phyloP scores from a whole-genome alignment of 1,140 invertebrate species.

The Cotesia vestalis region DNA sequence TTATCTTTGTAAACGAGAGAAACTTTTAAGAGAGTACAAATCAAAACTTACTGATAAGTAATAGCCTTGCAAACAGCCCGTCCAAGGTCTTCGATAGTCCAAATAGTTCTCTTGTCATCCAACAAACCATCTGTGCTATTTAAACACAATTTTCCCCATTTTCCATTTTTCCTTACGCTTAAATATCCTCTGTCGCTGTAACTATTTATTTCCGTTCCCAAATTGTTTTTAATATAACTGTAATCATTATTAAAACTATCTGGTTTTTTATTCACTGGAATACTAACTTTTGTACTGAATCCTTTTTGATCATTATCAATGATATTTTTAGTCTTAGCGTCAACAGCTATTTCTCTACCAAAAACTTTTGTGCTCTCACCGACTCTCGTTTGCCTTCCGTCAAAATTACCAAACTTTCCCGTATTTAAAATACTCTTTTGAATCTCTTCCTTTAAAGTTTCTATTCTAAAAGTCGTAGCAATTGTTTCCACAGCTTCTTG shows the following conservation, averaged over 20 bases:
- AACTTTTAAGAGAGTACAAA: background rate
- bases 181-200: slow-evolving; percentile 72
- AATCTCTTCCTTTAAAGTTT: background rate
- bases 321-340: slow-evolving; percentile 48
- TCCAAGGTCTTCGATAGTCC: slow-evolving; percentile 76
- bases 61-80: slow-evolving; percentile 80
- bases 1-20: background rate
- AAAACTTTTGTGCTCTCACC: slow-evolving; percentile 39
- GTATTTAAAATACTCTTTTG: slow-evolving; percentile 11
- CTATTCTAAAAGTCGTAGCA: slow-evolving; percentile 46
- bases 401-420: background rate
- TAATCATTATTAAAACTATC: slow-evolving; percentile 29
- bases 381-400: background rate
- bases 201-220: slow-evolving; percentile 51
- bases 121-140: slow-evolving; percentile 45
- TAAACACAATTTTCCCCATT: slow-evolving; percentile 81
- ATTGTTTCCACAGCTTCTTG: slow-evolving; percentile 41
- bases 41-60: slow-evolving; percentile 75
- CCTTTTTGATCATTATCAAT: slow-evolving; percentile 36
- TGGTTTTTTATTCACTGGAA: slow-evolving; percentile 28
- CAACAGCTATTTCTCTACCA: slow-evolving; percentile 55
- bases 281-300: background rate
- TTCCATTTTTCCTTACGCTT: slow-evolving; percentile 77
- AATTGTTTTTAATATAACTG: slow-evolving; percentile 29
- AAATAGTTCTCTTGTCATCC: slow-evolving; percentile 52